Evolutionary conservation across 2,797 vertebrate genomes (phyloP), one percentile per base, ranked within the genome.

Genomic region (Philypnodon macrostomus): DNA sequence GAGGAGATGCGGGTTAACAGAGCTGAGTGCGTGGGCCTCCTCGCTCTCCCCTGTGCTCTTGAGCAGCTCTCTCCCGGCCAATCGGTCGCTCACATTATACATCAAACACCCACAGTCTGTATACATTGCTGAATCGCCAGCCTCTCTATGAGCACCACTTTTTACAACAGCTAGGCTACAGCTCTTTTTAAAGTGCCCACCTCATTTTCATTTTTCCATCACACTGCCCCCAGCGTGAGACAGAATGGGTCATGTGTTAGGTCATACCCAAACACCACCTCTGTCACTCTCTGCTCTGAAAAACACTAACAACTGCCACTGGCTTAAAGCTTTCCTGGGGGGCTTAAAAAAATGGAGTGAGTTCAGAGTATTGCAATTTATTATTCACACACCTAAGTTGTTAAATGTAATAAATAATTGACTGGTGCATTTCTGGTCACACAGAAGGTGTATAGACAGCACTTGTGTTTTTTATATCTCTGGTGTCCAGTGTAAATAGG

Each of bases 81-180:
- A n/a, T 64, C 11, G 44, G 64, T 63, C 66, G 61, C 54, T 65
- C 50, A 60, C 60, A 77, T 82, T 83, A 79, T 83, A 79, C 69
- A 83, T 83, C 58, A 75, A 85, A 86, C 76, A 79, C 77, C 81
- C 73, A 72, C 78, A 35, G 64, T 62, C 45, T 60, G 60, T 63
- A 63, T 65, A 29, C 31, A 32, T 32, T 24, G 56, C 70, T 18
- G 26, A n/a, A 67, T 56, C 59, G 51, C 32, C 16, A 58, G 54
- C 53, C 61, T 58, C 62, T 61, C 47, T 67, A 67, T 55, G 47
- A 66, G 44, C 44, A 37, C 48, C 62, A 53, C 53, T 55, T 65
- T n/a, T 69, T 42, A 52, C 17, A 31, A n/a, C n/a, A 31, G 29
- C 27, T 37, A 52, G 36, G 33, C 38, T 31, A 23, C 66, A 41